Percentiles rank a stretch among this genome's conserved stretches.
phyloP scores from a whole-genome alignment of 2,797 vertebrate genomes.

The Thripadectes ignobilis region DNA sequence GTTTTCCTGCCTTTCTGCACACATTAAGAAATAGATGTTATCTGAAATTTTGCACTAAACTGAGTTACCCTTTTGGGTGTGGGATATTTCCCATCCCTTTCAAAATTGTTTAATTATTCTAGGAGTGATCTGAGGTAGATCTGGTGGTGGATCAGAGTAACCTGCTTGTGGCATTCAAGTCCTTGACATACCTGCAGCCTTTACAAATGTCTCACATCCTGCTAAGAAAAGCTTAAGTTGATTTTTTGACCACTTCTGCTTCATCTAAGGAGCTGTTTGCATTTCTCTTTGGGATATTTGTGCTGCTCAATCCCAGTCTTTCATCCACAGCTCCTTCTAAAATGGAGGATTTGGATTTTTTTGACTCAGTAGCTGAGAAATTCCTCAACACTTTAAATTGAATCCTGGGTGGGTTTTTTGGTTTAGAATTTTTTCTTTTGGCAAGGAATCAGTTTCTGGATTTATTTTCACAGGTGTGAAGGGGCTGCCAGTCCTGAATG shows the following conservation, averaged over 20 bases:
- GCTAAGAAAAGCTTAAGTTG: not conserved
- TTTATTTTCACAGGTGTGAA: conserved; percentile 83
- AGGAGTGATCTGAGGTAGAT: not conserved
- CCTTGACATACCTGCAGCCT: not conserved
- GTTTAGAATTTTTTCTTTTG: not conserved
- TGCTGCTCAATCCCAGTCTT: not conserved
- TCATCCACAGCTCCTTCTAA: not conserved
- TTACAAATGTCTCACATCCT: not conserved
- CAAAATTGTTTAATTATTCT: not conserved
- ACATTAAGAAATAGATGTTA: not conserved
- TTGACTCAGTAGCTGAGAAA: not conserved
- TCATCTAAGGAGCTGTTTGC: not conserved
- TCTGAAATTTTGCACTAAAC: not conserved
- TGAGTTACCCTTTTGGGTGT: fast-evolving
- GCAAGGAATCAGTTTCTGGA: not conserved
- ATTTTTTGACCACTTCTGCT: not conserved
- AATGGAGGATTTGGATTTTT: not conserved
- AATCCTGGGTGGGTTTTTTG: not conserved
- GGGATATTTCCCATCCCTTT: not conserved
- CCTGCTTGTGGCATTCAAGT: not conserved
- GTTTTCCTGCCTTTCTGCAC: not conserved
- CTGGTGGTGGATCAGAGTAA: not conserved
- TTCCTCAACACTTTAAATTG: not conserved
- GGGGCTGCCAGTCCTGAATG: conserved; percentile 84
- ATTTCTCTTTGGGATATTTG: not conserved